Percentiles rank a stretch among this genome's conserved stretches.
These are phyloP conservation scores for Phalera bucephala DNA, from an alignment of 2,888 invertebrate species.

Conservation along the genomic window DNA sequence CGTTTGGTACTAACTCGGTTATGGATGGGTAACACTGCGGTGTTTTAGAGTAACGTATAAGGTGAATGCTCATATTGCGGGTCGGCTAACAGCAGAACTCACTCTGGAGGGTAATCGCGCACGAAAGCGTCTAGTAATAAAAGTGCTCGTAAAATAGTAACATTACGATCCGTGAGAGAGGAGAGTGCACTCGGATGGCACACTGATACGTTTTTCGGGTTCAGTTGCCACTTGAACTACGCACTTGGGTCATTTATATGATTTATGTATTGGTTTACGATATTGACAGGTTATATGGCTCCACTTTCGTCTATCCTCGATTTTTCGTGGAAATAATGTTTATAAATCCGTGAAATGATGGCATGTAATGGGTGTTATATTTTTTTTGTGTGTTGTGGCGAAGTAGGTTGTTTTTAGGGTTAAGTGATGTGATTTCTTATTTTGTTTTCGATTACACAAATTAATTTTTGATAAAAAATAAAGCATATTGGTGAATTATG, in stretches of 20 bases:
- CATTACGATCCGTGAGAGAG: conserved; percentile 76
- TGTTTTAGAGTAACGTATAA: conserved; percentile 32
- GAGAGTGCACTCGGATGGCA: conserved; percentile 76
- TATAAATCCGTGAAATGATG: too few relatives aligned
- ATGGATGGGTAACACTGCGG: conserved; percentile 42
- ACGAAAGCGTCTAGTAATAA: conserved; percentile 83
- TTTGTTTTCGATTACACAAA: too few relatives aligned
- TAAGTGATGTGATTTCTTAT: too few relatives aligned
- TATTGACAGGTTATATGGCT: conserved; percentile 44
- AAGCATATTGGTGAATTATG: too few relatives aligned
- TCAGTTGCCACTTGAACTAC: conserved; percentile 46
- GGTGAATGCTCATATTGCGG: conserved; percentile 54
- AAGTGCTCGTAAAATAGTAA: conserved; percentile 80
- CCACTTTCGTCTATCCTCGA: conserved; percentile 8
- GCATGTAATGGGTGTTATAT: too few relatives aligned
- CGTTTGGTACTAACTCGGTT: conserved; percentile 31
- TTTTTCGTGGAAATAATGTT: conserved; percentile 1
- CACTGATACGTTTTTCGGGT: conserved; percentile 75
- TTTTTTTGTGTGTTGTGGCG: too few relatives aligned
- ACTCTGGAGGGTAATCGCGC: conserved; percentile 82
- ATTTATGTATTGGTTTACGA: conserved; percentile 56
- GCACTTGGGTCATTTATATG: conserved; percentile 49
- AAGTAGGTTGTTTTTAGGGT: too few relatives aligned
- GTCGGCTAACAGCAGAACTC: conserved; percentile 80
- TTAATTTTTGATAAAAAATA: too few relatives aligned